These are phyloP conservation scores for Sebastes minor DNA, from an alignment of 2,797 vertebrate genomes.

Conservation along the genomic window DNA sequence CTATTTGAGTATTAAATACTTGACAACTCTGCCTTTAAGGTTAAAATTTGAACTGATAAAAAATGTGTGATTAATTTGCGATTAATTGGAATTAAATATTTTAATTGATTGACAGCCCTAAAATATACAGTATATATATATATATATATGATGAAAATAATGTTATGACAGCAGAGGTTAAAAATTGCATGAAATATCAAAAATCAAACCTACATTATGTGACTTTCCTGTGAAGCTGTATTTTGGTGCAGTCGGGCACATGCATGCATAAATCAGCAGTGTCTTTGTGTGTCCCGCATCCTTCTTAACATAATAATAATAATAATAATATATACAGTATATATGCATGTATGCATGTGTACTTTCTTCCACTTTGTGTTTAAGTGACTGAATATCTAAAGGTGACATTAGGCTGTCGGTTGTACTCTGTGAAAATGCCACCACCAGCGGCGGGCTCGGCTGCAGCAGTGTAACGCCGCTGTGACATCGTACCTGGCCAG, in stretches of 20 bases:
- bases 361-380: neutral
- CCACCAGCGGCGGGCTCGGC: neutral
- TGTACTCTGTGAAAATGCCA: constrained; percentile 35
- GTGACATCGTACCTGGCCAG: constrained; percentile 87
- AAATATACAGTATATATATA: too few relatives aligned
- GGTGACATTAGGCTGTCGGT: constrained; percentile 17
- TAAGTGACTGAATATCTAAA: constrained; percentile 28
- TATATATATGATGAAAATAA: neutral
- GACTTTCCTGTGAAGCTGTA: neutral
- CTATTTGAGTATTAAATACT: too few relatives aligned
- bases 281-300: neutral
- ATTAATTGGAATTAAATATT: too few relatives aligned
- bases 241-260: neutral
- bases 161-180: neutral
- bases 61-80: too few relatives aligned
- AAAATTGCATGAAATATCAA: neutral
- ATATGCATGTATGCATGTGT: constrained; percentile 4
- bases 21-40: too few relatives aligned
- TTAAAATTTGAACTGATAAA: too few relatives aligned
- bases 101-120: too few relatives aligned
- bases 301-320: neutral
- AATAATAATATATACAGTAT: too few relatives aligned
- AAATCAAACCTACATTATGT: neutral
- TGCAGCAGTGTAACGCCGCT: neutral
- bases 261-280: neutral